Conservation (phyloP, 1,140 invertebrate species). For the Reticulitermes speratus region DNA sequence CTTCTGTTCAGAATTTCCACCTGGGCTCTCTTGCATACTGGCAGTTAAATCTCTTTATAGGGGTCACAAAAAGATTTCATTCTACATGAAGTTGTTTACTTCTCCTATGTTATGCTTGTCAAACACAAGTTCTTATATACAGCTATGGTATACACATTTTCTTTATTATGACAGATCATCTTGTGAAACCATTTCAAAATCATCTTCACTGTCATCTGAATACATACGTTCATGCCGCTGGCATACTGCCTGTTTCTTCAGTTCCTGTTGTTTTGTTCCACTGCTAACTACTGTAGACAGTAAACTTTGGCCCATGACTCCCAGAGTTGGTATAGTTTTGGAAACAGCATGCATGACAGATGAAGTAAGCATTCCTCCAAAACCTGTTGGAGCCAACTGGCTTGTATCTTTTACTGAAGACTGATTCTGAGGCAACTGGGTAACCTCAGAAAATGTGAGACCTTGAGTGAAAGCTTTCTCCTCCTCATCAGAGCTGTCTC, state of each 20-base stretch:
- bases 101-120: not conserved
- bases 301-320: slow-evolving; percentile 24
- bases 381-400: not conserved
- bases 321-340: slow-evolving; percentile 27
- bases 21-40: not conserved
- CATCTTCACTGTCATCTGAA: slow-evolving; percentile 25
- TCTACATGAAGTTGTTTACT: not conserved
- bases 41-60: not conserved
- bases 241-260: not conserved
- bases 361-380: slow-evolving; percentile 23
- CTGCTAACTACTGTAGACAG: slow-evolving; percentile 25
- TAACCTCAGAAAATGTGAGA: slow-evolving; percentile 22
- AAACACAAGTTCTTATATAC: not conserved
- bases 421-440: not conserved
- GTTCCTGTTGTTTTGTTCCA: not conserved
- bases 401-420: not conserved
- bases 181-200: slow-evolving; percentile 31
- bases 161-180: slow-evolving; percentile 29
- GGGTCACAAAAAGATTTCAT: not conserved
- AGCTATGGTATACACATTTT: too few species aligned
- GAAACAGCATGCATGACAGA: slow-evolving; percentile 20
- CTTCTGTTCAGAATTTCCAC: not conserved
- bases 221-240: not conserved
- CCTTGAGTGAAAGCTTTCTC: slow-evolving; percentile 27
- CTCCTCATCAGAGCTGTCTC: slow-evolving; percentile 31